Evolutionary conservation across 2,113 vertebrate species (phyloP), one percentile per base, ranked within the genome.

Genomic region (Chascanopsetta lugubris): DNA sequence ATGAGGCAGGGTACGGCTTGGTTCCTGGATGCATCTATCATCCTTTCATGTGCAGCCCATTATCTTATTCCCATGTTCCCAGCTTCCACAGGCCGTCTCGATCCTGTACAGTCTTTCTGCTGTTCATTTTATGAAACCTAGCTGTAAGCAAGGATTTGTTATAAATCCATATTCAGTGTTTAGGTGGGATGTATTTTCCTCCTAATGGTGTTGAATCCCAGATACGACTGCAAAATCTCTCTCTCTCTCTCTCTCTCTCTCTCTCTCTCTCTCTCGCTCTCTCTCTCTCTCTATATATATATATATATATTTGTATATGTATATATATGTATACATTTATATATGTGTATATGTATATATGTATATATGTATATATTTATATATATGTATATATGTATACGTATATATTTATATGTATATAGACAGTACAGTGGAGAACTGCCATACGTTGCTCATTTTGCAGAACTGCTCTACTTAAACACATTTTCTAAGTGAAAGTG

Each of bases 51-150:
- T 21, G 21, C 8, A 27, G 22, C 1, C 26, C 26, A 24, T 55
- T 22, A 38, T 43, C 12, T 6, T 38, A 27, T 50, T 38, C 49
- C 24, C 12, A 26, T 46, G 22, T 45, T 10, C 10, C 2, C 21
- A 13, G 36, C 9, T 50, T 70, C 32, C 18, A 2, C 8, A 18
- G 7, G 21, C 15, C 32, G 25, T 56, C 12, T 61, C 30, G 36
- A n/a, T 61, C 17, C 17, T 55, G 42, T 47, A 46, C 2, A 59
- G 15, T 49, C 56, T 54, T n/a, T 29, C 59, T 12, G 13, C 15
- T 17, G 18, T 29, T 24, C 22, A 22, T 22, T 13, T 2, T 20
- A 20, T 13, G 7, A 46, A 4, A 47, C 10, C 12, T 21, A 38
- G 24, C 15, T 55, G 20, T 11, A 8, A 15, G n/a, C 8, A 47